phyloP scores from a whole-genome alignment of 2,113 vertebrate species.

The Sitta europaea region DNA sequence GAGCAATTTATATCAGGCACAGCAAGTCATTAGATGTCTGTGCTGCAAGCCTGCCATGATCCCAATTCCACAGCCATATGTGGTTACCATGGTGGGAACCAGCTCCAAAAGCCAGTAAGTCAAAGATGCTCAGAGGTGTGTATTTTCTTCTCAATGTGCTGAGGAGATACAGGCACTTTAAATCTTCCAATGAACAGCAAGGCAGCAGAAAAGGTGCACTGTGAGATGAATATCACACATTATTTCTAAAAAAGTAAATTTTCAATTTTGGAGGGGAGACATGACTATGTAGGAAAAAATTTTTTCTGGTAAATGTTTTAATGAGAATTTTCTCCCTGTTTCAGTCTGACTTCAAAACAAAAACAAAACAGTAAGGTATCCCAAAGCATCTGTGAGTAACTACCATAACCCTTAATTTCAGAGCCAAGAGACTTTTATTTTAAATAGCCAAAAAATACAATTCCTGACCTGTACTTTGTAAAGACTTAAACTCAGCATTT shows the following conservation, averaged over 20 bases:
- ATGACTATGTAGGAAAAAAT: neutral
- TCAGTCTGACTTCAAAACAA: neutral
- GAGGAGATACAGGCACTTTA: neutral
- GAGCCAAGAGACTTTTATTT: neutral
- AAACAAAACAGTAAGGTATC: neutral
- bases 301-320: neutral
- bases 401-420: neutral
- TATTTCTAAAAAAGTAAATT: neutral
- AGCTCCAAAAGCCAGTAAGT: neutral
- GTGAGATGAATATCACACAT: neutral
- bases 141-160: neutral
- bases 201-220: neutral
- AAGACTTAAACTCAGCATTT: neutral
- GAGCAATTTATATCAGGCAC: constrained; percentile 63
- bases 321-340: neutral
- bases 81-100: constrained; percentile 26
- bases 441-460: neutral
- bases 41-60: constrained; percentile 37
- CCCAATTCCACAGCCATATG: constrained; percentile 10
- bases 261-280: neutral
- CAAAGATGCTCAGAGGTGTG: neutral
- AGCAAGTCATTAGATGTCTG: constrained; percentile 59
- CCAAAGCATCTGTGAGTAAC: neutral
- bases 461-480: neutral
- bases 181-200: neutral